Base-by-base conservation (phyloP, 2,888 invertebrate species). In the Drosophila parthenogenetica region DNA sequence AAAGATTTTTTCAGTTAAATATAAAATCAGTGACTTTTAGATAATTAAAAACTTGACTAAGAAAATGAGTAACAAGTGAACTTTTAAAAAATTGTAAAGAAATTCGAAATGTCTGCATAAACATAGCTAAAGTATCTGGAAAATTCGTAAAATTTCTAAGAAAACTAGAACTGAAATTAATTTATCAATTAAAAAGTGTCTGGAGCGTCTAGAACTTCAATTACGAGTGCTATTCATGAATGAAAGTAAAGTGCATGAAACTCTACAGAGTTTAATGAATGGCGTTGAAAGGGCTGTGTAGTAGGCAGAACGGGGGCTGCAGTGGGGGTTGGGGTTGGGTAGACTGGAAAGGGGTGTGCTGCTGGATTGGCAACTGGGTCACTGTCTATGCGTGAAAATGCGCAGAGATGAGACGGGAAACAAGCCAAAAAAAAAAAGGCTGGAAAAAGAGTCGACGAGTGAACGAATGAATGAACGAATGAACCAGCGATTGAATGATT, bases 401-500 rank as follows among this genome's bases (percentile, higher is more conserved):
- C 53, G 57, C 7, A 16, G 19, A 19, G 14, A 32, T 10, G 54
- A 13, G 55, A 49, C 29, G 48, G 8, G 29, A 40, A 59, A 22
- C 7, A 35, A 55, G 59, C 32, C 16, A 16, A 37, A 49, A 55
- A n/a, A n/a, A n/a, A 16, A 39, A 50, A 57, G 50, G 40, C 43
- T 14, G 17, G 14, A 32, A 57, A 63, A 53, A 65, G 61, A 43
- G 60, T 39, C 53, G 25, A 53, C 14, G 37, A 32, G 39, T 43
- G 51, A 53, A 40, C 40, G 58, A 55, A 53, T 35, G 67, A 73
- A 59, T n/a, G 55, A 45, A 45, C 35, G 71, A 80, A 68, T 60
- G 66, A 73, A 60, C 53, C 50, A 80, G 69, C 81, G 88, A 87
- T 91, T 90, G 91, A 90, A 90, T 90, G 90, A 90, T 90, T 90